phyloP scores from a whole-genome alignment of 2,113 vertebrate genomes.

The Grammomys dolichurus region DNA sequence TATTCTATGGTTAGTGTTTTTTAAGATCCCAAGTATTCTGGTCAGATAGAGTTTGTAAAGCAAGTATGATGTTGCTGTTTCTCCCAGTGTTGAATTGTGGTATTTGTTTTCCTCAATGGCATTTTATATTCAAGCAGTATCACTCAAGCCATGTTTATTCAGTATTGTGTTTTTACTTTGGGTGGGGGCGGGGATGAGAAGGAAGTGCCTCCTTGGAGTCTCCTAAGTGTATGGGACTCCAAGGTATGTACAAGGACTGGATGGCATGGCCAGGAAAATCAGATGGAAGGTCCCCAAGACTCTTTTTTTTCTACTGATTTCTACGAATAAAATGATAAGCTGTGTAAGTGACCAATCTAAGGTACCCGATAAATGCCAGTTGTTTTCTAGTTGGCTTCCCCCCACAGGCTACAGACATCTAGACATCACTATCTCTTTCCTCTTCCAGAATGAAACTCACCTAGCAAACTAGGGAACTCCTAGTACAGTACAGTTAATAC shows the following conservation, averaged over 20 bases:
- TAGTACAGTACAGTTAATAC: constrained; percentile 44
- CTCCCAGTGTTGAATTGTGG: not conserved
- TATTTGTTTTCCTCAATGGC: constrained; percentile 77
- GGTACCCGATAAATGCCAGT: constrained; percentile 32
- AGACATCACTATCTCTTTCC: constrained; percentile 30
- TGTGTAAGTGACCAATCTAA: not conserved
- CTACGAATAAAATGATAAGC: constrained; percentile 34
- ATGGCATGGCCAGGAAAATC: constrained; percentile 39
- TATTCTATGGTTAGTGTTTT: not conserved
- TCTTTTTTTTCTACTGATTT: constrained; percentile 56
- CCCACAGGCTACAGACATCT: constrained; percentile 13
- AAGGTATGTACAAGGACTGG: not conserved
- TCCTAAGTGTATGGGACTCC: constrained; percentile 20
- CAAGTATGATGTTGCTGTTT: constrained; percentile 80
- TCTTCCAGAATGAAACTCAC: constrained; percentile 55
- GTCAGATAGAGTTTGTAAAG: constrained; percentile 72
- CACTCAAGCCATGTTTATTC: constrained; percentile 69
- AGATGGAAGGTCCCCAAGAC: constrained; percentile 19
- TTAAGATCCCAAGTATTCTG: not conserved
- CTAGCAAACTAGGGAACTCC: constrained; percentile 56
- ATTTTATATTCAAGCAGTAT: constrained; percentile 26
- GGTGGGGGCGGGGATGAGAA: not conserved
- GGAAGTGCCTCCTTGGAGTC: not conserved
- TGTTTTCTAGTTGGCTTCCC: constrained; percentile 48
- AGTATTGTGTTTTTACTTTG: constrained; percentile 64